Evolutionary conservation across 2,888 invertebrate species (phyloP).

Genomic region (Tipula confusa): DNA sequence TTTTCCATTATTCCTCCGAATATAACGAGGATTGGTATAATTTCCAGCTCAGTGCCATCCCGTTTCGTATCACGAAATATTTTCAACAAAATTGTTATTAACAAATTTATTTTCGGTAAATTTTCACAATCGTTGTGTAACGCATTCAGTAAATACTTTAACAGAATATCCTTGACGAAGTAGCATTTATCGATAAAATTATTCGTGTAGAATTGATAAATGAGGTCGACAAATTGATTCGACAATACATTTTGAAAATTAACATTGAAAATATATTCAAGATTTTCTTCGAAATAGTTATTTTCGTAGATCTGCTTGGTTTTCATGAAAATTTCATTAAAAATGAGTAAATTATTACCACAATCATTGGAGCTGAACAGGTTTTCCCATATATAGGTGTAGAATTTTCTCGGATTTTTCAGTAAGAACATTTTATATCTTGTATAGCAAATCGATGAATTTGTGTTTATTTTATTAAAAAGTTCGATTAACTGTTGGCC

Average conservation of each 20-base stretch:
- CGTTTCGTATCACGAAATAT: conserved; percentile 36
- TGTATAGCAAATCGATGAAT: not conserved
- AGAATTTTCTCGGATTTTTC: conserved; percentile 40
- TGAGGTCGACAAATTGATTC: not conserved
- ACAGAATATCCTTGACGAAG: not conserved
- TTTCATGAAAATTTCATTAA: conserved; percentile 38
- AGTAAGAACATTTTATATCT: conserved; percentile 37
- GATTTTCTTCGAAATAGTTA: conserved; percentile 3
- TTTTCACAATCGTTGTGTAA: not conserved
- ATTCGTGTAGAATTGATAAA: not conserved
- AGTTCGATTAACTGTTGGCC: conserved; percentile 38
- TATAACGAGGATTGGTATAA: conserved; percentile 42
- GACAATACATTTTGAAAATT: not conserved
- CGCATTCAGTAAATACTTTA: not conserved
- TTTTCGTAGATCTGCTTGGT: conserved; percentile 35
- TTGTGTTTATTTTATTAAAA: conserved; percentile 39
- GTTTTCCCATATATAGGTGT: conserved; percentile 34
- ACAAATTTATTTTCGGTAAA: conserved; percentile 27
- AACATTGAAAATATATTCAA: not conserved
- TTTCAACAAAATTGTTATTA: conserved; percentile 40
- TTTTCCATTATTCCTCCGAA: conserved; percentile 43
- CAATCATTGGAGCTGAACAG: not conserved
- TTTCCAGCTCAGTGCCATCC: conserved; percentile 40
- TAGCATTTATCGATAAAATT: not conserved
- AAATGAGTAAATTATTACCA: conserved; percentile 32